Conservation (phyloP, 1,140 invertebrate genomes). For the Neuroterus valhalla region DNA sequence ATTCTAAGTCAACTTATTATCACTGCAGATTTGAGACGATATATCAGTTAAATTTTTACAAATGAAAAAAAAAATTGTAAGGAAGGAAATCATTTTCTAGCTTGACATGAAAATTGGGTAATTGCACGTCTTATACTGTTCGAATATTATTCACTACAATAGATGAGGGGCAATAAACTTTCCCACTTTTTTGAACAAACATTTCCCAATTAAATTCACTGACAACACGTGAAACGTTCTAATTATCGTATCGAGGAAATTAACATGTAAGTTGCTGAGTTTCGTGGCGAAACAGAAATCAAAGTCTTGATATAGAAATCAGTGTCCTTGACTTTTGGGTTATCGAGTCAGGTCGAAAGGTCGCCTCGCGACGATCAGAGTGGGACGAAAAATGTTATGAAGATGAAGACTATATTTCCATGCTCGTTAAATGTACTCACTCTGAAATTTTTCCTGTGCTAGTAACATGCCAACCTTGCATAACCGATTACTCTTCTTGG, state of each 20-base stretch:
- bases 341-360: constrained; percentile 65
- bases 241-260: constrained; percentile 1
- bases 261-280: constrained; percentile 8
- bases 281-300: constrained; percentile 41
- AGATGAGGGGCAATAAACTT: background rate
- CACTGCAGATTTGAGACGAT: background rate
- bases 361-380: constrained; percentile 50
- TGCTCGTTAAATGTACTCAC: background rate
- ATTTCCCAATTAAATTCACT: background rate
- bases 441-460: constrained; percentile 1
- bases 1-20: background rate
- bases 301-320: constrained; percentile 56
- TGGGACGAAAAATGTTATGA: constrained; percentile 67
- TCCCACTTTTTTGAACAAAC: background rate
- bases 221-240: background rate
- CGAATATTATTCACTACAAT: no score
- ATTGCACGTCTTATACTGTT: no score
- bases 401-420: constrained; percentile 41
- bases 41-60: no score
- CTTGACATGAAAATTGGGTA: no score
- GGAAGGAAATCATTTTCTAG: no score
- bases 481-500: background rate
- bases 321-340: constrained; percentile 70
- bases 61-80: no score
- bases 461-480: constrained; percentile 5